phyloP scores from a whole-genome alignment of 2,797 vertebrate genomes.

The Acestrorhynchus altus region DNA sequence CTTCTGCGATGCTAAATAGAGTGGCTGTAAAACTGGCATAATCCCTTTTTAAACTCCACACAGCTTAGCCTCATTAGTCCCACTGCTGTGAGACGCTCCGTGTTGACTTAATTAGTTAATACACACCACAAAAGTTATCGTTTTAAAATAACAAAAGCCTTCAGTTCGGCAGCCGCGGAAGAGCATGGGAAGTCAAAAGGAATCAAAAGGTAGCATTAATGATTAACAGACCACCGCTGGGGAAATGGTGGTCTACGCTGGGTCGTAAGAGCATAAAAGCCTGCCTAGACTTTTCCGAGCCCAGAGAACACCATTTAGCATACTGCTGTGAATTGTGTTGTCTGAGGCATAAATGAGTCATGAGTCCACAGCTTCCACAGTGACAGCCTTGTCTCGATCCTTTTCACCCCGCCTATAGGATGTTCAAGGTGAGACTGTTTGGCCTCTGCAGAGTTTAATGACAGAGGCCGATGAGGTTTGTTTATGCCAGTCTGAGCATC shows the following conservation, averaged over 20 bases:
- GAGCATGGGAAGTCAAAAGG: constrained; percentile 28
- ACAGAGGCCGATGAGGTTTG: constrained; percentile 27
- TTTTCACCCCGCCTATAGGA: constrained; percentile 7
- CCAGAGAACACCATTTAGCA: neutral
- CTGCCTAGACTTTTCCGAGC: neutral
- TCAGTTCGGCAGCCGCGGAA: neutral
- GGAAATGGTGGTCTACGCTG: neutral
- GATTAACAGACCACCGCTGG: constrained; percentile 17
- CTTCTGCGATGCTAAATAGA: constrained; percentile 31
- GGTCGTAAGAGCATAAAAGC: constrained; percentile 5
- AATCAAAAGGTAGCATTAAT: constrained; percentile 29
- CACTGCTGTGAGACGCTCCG: constrained; percentile 32
- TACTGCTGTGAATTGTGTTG: neutral
- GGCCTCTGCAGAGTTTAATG: constrained; percentile 22
- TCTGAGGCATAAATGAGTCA: constrained; percentile 24
- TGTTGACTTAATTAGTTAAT: constrained; percentile 54
- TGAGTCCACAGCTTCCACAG: neutral
- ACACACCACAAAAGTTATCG: constrained; percentile 39
- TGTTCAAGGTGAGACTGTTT: constrained; percentile 34
- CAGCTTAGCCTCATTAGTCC: constrained; percentile 55
- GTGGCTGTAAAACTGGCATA: constrained; percentile 46
- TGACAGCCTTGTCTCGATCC: neutral
- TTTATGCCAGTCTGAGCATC: constrained; percentile 38
- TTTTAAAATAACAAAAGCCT: constrained; percentile 37
- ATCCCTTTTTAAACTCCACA: constrained; percentile 54